A percentile compares a stretch with the other conserved stretches of the same genome.
phyloP scores from a whole-genome alignment of 2,113 vertebrate genomes.

The Silurus asotus region DNA sequence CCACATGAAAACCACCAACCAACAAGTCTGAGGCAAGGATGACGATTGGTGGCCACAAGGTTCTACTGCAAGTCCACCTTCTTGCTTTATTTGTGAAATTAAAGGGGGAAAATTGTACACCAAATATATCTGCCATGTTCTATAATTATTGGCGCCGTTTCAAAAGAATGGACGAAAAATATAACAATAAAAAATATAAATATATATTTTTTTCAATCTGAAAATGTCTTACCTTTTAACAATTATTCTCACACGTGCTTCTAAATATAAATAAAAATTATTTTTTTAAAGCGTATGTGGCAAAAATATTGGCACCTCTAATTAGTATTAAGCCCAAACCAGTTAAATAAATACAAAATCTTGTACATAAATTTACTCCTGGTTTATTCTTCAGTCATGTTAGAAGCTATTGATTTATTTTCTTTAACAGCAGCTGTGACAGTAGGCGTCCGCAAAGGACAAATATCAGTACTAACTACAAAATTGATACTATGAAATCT shows the following conservation, averaged over 20 bases:
- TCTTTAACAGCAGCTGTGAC: not conserved
- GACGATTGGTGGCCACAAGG: not conserved
- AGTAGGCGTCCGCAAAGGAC: not conserved
- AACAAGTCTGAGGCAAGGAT: not conserved
- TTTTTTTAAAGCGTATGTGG: not conserved
- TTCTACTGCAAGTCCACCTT: not conserved
- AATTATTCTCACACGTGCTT: not conserved
- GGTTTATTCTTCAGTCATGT: not conserved
- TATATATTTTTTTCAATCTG: too few relatives aligned
- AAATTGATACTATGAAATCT: not conserved
- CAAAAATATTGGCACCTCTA: not conserved
- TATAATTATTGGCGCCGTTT: not conserved
- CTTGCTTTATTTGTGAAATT: not conserved
- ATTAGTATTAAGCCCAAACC: not conserved
- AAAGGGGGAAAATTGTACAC: not conserved
- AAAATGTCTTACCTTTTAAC: not conserved
- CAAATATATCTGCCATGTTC: not conserved
- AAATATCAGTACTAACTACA: not conserved
- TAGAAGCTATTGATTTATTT: not conserved
- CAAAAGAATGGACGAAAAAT: not conserved
- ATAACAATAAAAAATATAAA: too few relatives aligned
- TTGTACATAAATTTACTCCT: not conserved
- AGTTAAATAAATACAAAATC: not conserved
- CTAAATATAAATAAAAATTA: not conserved
- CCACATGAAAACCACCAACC: not conserved